These are phyloP conservation scores for Hemiscyllium ocellatum DNA, from an alignment of 2,113 vertebrate species.

Conservation along the genomic window DNA sequence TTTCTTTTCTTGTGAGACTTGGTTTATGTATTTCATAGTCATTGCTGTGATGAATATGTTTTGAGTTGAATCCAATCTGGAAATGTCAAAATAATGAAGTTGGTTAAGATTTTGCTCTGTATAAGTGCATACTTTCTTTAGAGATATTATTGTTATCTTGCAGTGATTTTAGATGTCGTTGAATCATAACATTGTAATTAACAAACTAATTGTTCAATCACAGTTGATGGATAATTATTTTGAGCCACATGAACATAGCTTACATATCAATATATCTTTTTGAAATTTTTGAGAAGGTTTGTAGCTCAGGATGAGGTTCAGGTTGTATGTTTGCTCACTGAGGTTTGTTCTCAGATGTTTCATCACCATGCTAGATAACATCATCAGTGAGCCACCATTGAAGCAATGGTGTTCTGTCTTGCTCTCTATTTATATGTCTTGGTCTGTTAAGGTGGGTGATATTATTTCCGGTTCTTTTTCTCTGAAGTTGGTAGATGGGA, in stretches of 20 bases:
- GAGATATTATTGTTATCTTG: neutral
- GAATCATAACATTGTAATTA: neutral
- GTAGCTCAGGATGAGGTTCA: too few species aligned
- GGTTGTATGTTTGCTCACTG: too few species aligned
- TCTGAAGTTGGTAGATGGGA: too few species aligned
- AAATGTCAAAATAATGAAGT: neutral
- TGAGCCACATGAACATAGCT: neutral
- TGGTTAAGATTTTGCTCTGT: neutral
- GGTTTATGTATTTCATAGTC: neutral
- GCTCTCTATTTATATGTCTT: too few species aligned
- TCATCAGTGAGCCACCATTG: too few species aligned
- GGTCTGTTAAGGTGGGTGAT: too few species aligned
- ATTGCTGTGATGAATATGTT: neutral
- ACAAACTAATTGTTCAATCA: neutral
- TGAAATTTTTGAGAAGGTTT: too few species aligned
- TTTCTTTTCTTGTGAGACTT: neutral
- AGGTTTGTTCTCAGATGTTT: too few species aligned
- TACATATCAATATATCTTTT: neutral
- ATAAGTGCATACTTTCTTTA: neutral
- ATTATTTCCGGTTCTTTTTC: too few species aligned
- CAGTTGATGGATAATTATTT: neutral
- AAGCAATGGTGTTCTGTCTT: too few species aligned
- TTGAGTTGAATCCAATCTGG: neutral
- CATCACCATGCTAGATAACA: too few species aligned
- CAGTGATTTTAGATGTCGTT: neutral